These are phyloP conservation scores for Pelodiscus sinensis DNA, from an alignment of 2,113 vertebrate species.

Conservation along the genomic window DNA sequence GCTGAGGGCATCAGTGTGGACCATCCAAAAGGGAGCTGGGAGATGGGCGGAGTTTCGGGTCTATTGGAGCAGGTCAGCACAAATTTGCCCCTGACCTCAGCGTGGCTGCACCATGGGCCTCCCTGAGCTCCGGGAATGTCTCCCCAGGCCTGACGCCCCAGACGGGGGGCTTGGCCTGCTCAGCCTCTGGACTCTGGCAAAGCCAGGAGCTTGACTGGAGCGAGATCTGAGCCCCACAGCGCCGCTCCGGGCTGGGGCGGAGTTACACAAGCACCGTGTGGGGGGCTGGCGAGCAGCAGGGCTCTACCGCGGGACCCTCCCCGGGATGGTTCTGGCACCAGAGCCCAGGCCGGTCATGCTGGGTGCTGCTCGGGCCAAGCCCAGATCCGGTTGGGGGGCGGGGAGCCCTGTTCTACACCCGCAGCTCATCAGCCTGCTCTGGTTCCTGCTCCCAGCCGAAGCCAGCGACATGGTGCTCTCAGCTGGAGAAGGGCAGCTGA, in stretches of 20 bases:
- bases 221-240: too few species aligned
- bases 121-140: background rate
- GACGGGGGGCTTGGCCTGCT: background rate
- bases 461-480: background rate
- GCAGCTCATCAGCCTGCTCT: background rate
- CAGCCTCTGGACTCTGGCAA: background rate
- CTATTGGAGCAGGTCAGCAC: background rate
- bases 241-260: too few species aligned
- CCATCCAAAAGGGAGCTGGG: background rate
- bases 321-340: too few species aligned
- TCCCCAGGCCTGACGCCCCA: fast-evolving
- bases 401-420: background rate
- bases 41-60: background rate
- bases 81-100: background rate
- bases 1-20: background rate
- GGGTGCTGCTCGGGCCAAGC: too few species aligned
- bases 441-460: too few species aligned
- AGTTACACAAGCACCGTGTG: too few species aligned
- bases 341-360: too few species aligned
- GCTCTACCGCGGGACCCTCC: too few species aligned
- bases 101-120: background rate
- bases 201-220: background rate
- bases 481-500: background rate
- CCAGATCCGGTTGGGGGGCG: too few species aligned
- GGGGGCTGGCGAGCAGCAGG: background rate